Base-by-base conservation (phyloP, 2,888 invertebrate genomes). In the Tetragonisca angustula region DNA sequence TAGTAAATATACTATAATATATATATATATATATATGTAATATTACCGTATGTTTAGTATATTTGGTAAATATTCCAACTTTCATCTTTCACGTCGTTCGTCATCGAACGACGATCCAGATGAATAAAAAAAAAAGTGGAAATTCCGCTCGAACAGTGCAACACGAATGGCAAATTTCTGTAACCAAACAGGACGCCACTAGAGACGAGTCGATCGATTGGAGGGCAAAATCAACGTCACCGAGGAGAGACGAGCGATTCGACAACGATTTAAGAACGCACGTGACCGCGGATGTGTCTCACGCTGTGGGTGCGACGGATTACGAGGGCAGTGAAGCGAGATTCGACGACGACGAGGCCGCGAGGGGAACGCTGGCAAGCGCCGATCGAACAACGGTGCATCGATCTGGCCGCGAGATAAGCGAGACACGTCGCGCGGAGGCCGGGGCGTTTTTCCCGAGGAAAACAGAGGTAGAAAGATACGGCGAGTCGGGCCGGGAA, bases 381-480 rank as follows among this genome's bases (percentile, higher is more conserved):
- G 15, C 21, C 56, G 54, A 79, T 64, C 61, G 32, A 9, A 21
- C 56, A 43, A 56, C 73, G 50, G 65, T 70, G 32, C 67, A 54
- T 73, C 52, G 43, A 27, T 56, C 49, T 15, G 6, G 13, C n/a
- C 21, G 64, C 4, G 65, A 27, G 19, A 61, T 27, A 68, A 72
- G 71, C 21, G 56, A 21, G 32, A 32, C 68, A 21, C 79, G 65
- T 82, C 59, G 36, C 43, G 11, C 15, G 15, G 68, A 72, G 27
- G 19, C 43, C 4, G 70, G 17, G 50, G 17, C 15, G 15, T 27
- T 27, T 27, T 27, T 43, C 24, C 54, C 54, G 65, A 50, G 13
- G 36, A 32, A 56, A 36, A 61, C 68, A 19, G 67, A 67, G 67
- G 17, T 11, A 2, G 81, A 54, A 32, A 24, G 36, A 62, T 24